Percentiles rank a stretch among this genome's conserved stretches.
phyloP scores from a whole-genome alignment of 2,797 vertebrate genomes.

The Sebastes taczanowskii region DNA sequence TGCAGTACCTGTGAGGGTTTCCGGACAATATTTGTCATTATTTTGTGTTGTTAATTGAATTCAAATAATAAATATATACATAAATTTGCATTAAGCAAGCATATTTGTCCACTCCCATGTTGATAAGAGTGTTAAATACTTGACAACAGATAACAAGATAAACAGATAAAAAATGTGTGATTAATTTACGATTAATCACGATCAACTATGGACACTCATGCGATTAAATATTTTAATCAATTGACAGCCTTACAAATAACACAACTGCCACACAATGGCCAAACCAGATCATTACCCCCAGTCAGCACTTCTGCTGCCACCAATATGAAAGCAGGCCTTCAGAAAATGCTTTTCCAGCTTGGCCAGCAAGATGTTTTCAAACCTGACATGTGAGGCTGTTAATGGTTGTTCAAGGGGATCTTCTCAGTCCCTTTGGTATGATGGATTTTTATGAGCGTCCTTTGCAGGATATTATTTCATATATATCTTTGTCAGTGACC shows the following conservation, averaged over 20 bases:
- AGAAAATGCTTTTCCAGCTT: conserved; percentile 6
- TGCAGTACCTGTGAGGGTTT: no score
- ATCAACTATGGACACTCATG: no score
- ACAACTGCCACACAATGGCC: conserved; percentile 27
- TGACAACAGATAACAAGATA: no score
- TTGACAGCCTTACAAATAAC: conserved; percentile 1
- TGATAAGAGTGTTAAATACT: no score
- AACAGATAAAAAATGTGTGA: no score
- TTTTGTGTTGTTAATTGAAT: no score
- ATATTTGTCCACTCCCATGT: no score
- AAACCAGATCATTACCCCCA: conserved; percentile 12
- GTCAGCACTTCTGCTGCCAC: background rate
- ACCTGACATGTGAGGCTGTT: conserved; percentile 9
- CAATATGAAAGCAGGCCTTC: conserved; percentile 13
- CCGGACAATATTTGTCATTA: no score
- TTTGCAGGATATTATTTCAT: conserved; percentile 45
- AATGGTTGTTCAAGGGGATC: conserved; percentile 23
- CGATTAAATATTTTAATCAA: no score
- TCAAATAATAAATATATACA: no score
- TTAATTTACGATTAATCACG: no score
- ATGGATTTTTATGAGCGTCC: conserved; percentile 36
- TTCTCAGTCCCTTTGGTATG: background rate
- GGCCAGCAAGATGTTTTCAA: conserved; percentile 3
- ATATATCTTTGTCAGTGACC: conserved; percentile 45
- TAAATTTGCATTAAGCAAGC: no score